Base-by-base conservation (phyloP, 2,797 vertebrate species). In the Scomberomorus guttatus region DNA sequence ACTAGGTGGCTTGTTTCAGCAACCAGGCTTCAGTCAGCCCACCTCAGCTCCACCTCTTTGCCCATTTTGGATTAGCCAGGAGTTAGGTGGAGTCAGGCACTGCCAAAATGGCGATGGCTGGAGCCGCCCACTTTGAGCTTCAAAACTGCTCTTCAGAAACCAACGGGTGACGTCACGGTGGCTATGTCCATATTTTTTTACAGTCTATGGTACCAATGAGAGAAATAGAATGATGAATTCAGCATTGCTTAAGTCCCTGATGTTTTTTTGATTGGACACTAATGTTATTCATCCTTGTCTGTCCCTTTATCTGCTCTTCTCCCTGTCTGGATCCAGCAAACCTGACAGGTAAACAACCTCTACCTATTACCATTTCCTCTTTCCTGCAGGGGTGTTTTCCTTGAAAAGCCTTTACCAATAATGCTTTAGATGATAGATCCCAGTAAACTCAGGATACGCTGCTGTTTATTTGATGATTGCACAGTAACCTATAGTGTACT, bases 271-370 rank as follows among this genome's bases (percentile, higher is more conserved):
- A 83, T 81, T 76, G 72, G 73, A 88, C 78, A 83, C 87, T 93
- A 93, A 92, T 88, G 55, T 51, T 91, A 75, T 87, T 88, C 84
- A 67, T 85, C 79, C 70, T 84, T 89, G 79, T 92, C 95, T 95
- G 92, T 92, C 89, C 82, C 92, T 92, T 80, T 88, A 94, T 95
- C 84, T 94, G 82, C 95, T 92, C 91, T 90, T 92, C 94, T 96
- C 94, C 94, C 94, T 72, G 95, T 96, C 91, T 85, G 92, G 86
- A 93, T 92, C 72, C 96, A 99, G 98, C 97, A 99, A 99, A 96
- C 98, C 98, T 89, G 98, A 99, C 98, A 99, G 98, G 98, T 99
- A 96, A 97, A 90, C 84, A 92, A 88, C 78, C 86, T 54, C 74
- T 61, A 51, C 73, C 62, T 81, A 85, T 86, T 89, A 80, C 44